Evolutionary conservation across 1,140 invertebrate genomes (phyloP).

Genomic region (Zaprionus davidi): DNA sequence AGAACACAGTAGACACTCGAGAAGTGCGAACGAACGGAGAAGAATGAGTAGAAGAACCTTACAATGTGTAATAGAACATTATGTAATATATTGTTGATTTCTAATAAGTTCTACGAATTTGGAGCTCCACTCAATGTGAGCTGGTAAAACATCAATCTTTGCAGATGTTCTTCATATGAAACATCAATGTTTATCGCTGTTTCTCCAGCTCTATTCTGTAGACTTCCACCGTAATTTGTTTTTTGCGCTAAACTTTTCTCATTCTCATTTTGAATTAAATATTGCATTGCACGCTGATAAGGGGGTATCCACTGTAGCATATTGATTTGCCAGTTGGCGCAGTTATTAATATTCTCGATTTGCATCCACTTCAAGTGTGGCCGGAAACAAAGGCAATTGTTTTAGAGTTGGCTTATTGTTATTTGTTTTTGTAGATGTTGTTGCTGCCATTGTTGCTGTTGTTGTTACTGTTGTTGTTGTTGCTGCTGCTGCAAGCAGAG

Average conservation of each 20-base stretch:
- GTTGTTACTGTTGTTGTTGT: background rate
- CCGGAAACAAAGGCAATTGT: slow-evolving; percentile 32
- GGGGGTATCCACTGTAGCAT: background rate
- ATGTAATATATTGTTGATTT: no score
- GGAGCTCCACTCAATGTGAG: no score
- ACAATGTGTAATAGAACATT: no score
- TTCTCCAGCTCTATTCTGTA: no score
- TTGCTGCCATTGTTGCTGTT: background rate
- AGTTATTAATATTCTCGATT: slow-evolving; percentile 40
- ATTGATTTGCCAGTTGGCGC: background rate
- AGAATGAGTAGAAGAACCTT: no score
- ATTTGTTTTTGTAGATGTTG: background rate
- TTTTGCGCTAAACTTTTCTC: background rate
- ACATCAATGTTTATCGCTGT: no score
- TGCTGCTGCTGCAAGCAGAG: background rate
- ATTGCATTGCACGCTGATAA: background rate
- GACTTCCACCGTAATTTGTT: no score
- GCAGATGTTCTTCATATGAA: no score
- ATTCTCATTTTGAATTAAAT: background rate
- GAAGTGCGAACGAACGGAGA: no score
- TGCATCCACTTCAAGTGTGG: slow-evolving; percentile 27
- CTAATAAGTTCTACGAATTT: no score
- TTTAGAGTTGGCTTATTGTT: slow-evolving; percentile 16
- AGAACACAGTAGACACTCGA: background rate
- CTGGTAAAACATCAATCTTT: no score